Evolutionary conservation across 2,888 invertebrate species (phyloP).

Genomic region (Drosophila mettleri): DNA sequence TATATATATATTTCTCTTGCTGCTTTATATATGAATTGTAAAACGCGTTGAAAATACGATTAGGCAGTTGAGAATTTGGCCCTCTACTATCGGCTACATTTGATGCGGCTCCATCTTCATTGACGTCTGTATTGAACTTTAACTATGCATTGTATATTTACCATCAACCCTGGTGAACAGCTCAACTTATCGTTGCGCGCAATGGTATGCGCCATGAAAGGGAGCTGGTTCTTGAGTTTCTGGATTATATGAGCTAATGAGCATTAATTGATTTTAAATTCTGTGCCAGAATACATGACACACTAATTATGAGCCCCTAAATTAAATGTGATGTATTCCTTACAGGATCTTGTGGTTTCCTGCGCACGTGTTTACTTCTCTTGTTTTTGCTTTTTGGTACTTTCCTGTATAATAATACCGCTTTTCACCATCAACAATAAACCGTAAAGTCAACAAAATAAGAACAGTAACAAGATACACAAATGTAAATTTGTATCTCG

Average conservation of each 20-base stretch:
- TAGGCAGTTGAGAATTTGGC: slow-evolving; percentile 54
- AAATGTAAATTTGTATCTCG: slow-evolving; percentile 4
- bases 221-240: slow-evolving; percentile 42
- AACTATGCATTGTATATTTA: slow-evolving; percentile 67
- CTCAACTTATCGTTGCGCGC: slow-evolving; percentile 52
- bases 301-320: slow-evolving; percentile 30
- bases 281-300: slow-evolving; percentile 19
- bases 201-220: slow-evolving; percentile 16
- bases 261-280: slow-evolving; percentile 64
- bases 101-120: slow-evolving; percentile 54
- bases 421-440: slow-evolving; percentile 44
- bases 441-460: slow-evolving; percentile 54
- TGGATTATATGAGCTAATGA: slow-evolving; percentile 53
- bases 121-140: slow-evolving; percentile 58
- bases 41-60: slow-evolving; percentile 52
- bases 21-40: slow-evolving; percentile 24
- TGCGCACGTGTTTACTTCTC: slow-evolving; percentile 53
- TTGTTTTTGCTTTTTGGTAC: not conserved
- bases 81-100: slow-evolving; percentile 48
- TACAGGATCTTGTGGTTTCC: slow-evolving; percentile 72
- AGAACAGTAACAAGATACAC: slow-evolving; percentile 53
- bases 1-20: not conserved
- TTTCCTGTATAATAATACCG: not conserved
- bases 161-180: slow-evolving; percentile 42
- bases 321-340: slow-evolving; percentile 33